phyloP scores from a whole-genome alignment of 2,113 vertebrate genomes.

The Solea solea region DNA sequence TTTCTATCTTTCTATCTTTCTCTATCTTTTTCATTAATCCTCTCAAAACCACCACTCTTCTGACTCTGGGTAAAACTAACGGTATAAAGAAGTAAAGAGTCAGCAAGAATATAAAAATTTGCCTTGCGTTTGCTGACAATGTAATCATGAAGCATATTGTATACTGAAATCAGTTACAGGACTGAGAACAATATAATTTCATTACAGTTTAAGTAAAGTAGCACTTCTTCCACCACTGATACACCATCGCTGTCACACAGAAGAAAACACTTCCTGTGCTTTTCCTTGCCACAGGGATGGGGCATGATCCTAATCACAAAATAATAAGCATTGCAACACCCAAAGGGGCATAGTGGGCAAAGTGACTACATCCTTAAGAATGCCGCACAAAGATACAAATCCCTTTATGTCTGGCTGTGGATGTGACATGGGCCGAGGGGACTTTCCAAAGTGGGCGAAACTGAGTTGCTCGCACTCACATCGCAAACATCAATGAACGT shows the following conservation, averaged over 20 bases:
- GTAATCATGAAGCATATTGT: too few relatives aligned
- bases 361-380: constrained; percentile 40
- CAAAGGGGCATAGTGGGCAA: neutral
- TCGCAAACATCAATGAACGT: constrained; percentile 16
- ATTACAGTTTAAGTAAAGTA: neutral
- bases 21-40: neutral
- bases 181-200: too few relatives aligned
- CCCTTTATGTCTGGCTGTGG: constrained; percentile 41
- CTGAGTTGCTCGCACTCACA: constrained; percentile 36
- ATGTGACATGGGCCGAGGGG: constrained; percentile 55
- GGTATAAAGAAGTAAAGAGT: too few relatives aligned
- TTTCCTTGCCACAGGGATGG: neutral
- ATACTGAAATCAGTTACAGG: too few relatives aligned
- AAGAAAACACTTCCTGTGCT: neutral
- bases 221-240: neutral
- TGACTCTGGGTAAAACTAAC: too few relatives aligned
- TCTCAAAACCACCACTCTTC: neutral
- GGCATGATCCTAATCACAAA: constrained; percentile 13
- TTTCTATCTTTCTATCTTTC: neutral
- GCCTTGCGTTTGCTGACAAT: too few relatives aligned
- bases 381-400: constrained; percentile 56
- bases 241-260: neutral
- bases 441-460: constrained; percentile 53
- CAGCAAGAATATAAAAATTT: too few relatives aligned
- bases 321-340: constrained; percentile 50